These are phyloP conservation scores for Saturnia japonica DNA, from an alignment of 2,888 invertebrate species.

Conservation along the genomic window DNA sequence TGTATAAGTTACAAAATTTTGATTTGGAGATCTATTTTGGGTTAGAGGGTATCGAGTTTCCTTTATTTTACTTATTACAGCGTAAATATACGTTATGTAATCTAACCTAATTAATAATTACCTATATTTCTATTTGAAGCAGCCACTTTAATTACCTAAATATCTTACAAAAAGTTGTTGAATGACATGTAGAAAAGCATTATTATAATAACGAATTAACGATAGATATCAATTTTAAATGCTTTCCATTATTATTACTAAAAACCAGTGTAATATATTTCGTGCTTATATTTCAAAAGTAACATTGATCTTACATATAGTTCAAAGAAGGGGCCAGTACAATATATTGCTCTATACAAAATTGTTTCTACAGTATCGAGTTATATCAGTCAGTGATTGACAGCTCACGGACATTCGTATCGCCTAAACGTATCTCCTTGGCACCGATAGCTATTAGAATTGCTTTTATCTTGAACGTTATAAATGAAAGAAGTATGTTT, in stretches of 20 bases:
- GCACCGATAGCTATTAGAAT: slow-evolving; percentile 10
- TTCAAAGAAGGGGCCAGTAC: background rate
- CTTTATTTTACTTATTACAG: too few relatives aligned
- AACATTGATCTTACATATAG: background rate
- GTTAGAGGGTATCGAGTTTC: too few relatives aligned
- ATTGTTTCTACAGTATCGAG: slow-evolving; percentile 9
- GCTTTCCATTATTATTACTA: background rate
- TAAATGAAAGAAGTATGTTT: background rate
- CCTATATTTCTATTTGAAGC: too few relatives aligned
- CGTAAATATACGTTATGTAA: too few relatives aligned
- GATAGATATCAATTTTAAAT: too few relatives aligned
- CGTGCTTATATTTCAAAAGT: background rate
- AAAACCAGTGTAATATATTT: background rate
- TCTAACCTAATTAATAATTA: too few relatives aligned
- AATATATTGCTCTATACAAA: background rate
- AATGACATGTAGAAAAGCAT: too few relatives aligned
- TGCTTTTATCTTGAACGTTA: slow-evolving; percentile 13
- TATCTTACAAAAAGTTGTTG: too few relatives aligned
- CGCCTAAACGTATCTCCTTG: slow-evolving; percentile 15
- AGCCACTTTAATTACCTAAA: too few relatives aligned
- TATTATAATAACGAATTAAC: too few relatives aligned
- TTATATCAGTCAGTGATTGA: slow-evolving; percentile 14
- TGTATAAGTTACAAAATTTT: too few relatives aligned
- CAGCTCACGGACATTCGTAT: slow-evolving; percentile 13
- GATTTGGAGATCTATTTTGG: too few relatives aligned